phyloP scores from a whole-genome alignment of 2,113 vertebrate species.

The Python bivittatus region DNA sequence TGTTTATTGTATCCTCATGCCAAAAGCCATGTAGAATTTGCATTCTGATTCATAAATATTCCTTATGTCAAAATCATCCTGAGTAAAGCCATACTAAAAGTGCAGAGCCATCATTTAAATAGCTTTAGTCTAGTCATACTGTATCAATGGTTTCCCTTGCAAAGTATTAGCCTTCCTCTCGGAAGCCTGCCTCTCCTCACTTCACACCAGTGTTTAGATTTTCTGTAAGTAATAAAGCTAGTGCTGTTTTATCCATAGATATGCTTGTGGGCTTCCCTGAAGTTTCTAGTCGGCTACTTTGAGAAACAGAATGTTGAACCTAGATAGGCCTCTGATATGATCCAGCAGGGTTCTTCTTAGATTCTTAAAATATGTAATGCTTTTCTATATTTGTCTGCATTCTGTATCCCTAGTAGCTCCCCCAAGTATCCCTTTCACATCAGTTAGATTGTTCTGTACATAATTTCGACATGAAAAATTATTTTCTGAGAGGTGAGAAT shows the following conservation, averaged over 20 bases:
- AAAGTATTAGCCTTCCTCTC: not conserved
- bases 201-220: not conserved
- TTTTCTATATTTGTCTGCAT: not conserved
- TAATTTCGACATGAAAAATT: not conserved
- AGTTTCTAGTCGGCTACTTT: not conserved
- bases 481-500: not conserved
- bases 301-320: not conserved
- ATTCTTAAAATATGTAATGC: not conserved
- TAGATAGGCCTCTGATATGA: not conserved
- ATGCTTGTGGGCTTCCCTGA: not conserved
- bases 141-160: not conserved
- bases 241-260: not conserved
- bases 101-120: not conserved
- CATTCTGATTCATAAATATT: not conserved
- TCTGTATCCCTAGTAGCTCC: too few species aligned
- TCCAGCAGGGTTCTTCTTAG: not conserved
- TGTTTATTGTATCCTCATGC: constrained; percentile 26
- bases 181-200: not conserved
- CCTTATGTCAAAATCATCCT: not conserved
- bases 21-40: not conserved
- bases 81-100: not conserved
- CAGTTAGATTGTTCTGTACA: not conserved
- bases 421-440: not conserved
- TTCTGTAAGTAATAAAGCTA: not conserved
- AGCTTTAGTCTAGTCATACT: not conserved